These are phyloP conservation scores for Cochlearius cochlearius DNA, from an alignment of 2,113 vertebrate species.

Conservation along the genomic window DNA sequence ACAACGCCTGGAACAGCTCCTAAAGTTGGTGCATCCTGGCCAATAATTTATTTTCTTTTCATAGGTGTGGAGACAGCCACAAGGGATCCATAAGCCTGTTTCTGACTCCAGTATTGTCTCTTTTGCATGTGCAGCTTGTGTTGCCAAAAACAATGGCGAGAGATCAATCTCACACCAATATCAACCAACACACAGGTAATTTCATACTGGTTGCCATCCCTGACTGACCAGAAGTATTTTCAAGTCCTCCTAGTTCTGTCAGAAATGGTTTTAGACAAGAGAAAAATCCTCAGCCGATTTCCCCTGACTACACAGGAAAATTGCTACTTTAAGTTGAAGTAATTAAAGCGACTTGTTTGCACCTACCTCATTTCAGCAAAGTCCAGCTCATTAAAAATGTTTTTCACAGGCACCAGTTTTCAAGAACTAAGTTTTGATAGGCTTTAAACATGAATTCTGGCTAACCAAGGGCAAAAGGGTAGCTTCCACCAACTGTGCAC, in stretches of 20 bases:
- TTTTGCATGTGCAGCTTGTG: not conserved
- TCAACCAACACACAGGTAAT: not conserved
- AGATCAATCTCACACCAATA: not conserved
- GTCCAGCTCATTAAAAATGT: not conserved
- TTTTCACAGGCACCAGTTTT: not conserved
- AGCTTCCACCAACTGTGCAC: not conserved
- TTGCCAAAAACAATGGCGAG: not conserved
- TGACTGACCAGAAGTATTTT: not conserved
- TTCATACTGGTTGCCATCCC: not conserved
- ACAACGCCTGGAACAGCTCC: not conserved
- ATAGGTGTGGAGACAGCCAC: slow-evolving; percentile 18
- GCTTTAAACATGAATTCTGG: not conserved
- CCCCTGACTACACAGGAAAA: not conserved
- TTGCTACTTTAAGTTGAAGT: not conserved
- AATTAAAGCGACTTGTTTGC: not conserved
- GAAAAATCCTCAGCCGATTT: not conserved
- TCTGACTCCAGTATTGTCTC: not conserved
- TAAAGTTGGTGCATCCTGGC: not conserved
- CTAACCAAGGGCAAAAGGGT: not conserved
- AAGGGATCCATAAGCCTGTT: not conserved
- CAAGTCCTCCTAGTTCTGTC: not conserved
- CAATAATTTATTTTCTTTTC: slow-evolving; percentile 8
- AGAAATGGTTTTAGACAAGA: not conserved
- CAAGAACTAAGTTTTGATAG: not conserved
- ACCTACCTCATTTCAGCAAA: not conserved